These are phyloP conservation scores for Australoheros scitulus DNA, from an alignment of 2,113 vertebrate genomes.

Conservation along the genomic window DNA sequence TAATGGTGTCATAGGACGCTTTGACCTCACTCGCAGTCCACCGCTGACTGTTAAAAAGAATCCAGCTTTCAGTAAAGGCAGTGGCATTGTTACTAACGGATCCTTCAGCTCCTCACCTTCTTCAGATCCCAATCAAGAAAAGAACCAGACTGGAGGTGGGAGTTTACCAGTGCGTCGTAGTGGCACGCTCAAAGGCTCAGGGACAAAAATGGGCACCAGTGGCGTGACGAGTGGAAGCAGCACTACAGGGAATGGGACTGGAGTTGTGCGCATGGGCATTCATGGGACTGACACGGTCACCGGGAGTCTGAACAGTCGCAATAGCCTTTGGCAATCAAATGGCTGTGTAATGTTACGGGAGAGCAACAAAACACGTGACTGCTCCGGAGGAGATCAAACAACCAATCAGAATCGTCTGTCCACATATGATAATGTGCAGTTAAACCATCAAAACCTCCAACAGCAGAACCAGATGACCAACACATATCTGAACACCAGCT, in stretches of 20 bases:
- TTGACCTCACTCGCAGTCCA: conserved; percentile 88
- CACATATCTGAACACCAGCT: conserved; percentile 76
- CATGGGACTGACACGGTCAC: conserved; percentile 80
- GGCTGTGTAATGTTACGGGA: conserved; percentile 90
- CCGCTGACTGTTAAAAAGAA: conserved; percentile 93
- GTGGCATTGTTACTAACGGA: conserved; percentile 96
- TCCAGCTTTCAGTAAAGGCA: conserved; percentile 94
- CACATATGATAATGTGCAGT: conserved; percentile 96
- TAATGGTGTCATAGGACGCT: conserved; percentile 81
- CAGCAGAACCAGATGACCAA: conserved; percentile 70
- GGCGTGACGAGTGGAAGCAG: conserved; percentile 82
- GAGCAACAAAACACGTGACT: conserved; percentile 82
- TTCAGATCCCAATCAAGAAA: conserved; percentile 80
- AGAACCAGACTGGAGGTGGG: conserved; percentile 76
- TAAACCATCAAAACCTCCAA: conserved; percentile 85
- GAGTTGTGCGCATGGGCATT: conserved; percentile 84
- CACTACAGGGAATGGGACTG: conserved; percentile 55
- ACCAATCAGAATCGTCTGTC: conserved; percentile 90
- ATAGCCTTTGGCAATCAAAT: conserved; percentile 84
- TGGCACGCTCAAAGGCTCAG: conserved; percentile 84
- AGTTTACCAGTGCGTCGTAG: conserved; percentile 82
- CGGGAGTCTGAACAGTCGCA: conserved; percentile 75
- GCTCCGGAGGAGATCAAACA: conserved; percentile 62
- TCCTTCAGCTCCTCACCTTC: conserved; percentile 93
- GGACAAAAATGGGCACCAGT: conserved; percentile 94